These are phyloP conservation scores for Perca flavescens DNA, from an alignment of 2,113 vertebrate species.

Conservation along the genomic window DNA sequence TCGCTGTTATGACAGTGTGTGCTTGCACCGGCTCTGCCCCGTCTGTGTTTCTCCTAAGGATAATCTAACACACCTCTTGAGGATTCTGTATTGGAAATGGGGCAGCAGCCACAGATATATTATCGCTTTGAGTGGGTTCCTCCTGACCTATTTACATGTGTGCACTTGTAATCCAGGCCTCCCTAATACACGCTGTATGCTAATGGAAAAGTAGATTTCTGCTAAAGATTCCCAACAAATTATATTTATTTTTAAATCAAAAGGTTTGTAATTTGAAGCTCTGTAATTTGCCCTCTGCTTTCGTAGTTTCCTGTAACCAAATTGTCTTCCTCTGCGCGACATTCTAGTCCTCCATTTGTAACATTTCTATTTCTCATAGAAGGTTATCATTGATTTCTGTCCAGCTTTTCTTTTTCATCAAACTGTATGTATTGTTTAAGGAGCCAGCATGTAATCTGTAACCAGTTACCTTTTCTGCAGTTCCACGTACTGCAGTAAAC, in stretches of 20 bases:
- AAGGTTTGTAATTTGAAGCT: not conserved
- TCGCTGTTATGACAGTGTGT: slow-evolving; percentile 20
- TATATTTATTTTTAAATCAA: not conserved
- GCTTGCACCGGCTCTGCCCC: not conserved
- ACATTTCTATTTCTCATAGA: too few species aligned
- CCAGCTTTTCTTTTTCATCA: not conserved
- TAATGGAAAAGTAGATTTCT: slow-evolving; percentile 5
- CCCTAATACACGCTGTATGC: not conserved
- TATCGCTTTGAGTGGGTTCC: slow-evolving; percentile 57
- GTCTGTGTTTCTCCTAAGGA: slow-evolving; percentile 36
- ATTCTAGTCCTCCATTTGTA: not conserved
- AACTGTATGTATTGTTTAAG: not conserved
- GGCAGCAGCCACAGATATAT: slow-evolving; percentile 45
- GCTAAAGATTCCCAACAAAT: slow-evolving; percentile 12
- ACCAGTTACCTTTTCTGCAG: not conserved
- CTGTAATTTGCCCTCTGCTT: not conserved
- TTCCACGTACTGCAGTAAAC: too few species aligned
- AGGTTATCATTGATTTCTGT: not conserved
- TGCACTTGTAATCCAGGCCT: slow-evolving; percentile 6
- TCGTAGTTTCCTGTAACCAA: not conserved
- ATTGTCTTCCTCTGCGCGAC: not conserved
- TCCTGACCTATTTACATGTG: slow-evolving; percentile 59
- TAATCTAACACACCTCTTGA: slow-evolving; percentile 65
- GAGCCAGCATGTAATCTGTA: not conserved
- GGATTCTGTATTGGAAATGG: slow-evolving; percentile 56